Conservation (phyloP, 2,113 vertebrate genomes). For the Oceanites oceanicus region DNA sequence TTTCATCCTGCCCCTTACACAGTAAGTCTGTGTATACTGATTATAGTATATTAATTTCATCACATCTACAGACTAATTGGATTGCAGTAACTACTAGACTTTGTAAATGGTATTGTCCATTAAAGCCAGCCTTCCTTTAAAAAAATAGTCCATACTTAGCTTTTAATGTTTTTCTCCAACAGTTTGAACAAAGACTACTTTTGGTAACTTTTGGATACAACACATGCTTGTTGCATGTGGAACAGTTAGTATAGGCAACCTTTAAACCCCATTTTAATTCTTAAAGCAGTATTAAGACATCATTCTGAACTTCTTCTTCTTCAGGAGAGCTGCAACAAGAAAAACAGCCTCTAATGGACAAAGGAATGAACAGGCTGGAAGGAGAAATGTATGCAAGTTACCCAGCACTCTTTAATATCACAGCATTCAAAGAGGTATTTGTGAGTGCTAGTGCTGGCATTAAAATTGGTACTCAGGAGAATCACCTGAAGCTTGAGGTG, state of each 20-base stretch:
- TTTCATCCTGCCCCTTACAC: background rate
- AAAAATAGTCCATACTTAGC: too few species aligned
- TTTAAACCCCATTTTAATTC: background rate
- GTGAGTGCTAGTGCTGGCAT: background rate
- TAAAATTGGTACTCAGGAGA: background rate
- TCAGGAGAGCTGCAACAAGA: slow-evolving; percentile 76
- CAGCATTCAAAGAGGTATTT: background rate
- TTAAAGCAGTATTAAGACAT: background rate
- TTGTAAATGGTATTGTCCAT: background rate
- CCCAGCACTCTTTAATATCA: background rate
- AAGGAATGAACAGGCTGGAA: background rate
- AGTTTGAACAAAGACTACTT: background rate
- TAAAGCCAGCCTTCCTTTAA: background rate
- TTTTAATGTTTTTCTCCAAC: background rate
- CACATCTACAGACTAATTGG: background rate
- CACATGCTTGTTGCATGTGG: background rate
- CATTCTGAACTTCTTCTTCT: background rate
- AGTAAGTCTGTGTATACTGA: background rate
- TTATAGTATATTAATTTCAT: background rate
- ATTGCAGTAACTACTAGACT: background rate
- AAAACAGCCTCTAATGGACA: slow-evolving; percentile 12
- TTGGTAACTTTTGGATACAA: background rate
- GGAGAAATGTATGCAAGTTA: background rate
- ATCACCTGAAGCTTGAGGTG: background rate
- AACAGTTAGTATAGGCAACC: background rate